Evolutionary conservation across 1,140 invertebrate genomes (phyloP).

Genomic region (Periplaneta americana): DNA sequence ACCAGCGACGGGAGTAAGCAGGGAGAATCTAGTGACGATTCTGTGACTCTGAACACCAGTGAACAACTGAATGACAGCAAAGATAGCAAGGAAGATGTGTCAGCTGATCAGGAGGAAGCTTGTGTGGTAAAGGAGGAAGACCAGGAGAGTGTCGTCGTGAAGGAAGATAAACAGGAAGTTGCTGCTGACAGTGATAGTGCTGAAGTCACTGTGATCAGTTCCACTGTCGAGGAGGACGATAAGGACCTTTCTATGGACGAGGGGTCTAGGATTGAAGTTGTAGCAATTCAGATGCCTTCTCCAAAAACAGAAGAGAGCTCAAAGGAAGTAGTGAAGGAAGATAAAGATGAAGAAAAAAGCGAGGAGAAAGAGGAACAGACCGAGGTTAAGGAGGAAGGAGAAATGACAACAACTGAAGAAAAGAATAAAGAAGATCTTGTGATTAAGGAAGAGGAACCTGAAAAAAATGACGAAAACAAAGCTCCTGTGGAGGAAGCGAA

Average conservation of each 20-base stretch:
- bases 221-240: not conserved
- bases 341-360: slow-evolving; percentile 17
- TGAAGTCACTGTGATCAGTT: not conserved
- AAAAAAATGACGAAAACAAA: not conserved
- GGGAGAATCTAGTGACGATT: not conserved
- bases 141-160: not conserved
- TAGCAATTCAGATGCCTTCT: not conserved
- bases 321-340: not conserved
- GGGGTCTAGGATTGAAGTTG: not conserved
- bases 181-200: too few species aligned
- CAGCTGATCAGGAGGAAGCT: slow-evolving; percentile 20
- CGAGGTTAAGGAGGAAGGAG: not conserved
- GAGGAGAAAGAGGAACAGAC: not conserved
- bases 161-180: not conserved
- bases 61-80: not conserved
- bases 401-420: not conserved
- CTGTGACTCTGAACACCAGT: not conserved
- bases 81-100: slow-evolving; percentile 10
- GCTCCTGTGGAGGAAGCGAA: not conserved
- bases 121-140: slow-evolving; percentile 11
- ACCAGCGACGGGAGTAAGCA: not conserved
- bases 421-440: not conserved
- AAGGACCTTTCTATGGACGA: not conserved
- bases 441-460: not conserved
- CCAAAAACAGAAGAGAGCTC: not conserved